Percentiles rank a stretch among this genome's conserved stretches.
These are phyloP conservation scores for Dysdera silvatica DNA, from an alignment of 1,140 invertebrate genomes.

Conservation along the genomic window DNA sequence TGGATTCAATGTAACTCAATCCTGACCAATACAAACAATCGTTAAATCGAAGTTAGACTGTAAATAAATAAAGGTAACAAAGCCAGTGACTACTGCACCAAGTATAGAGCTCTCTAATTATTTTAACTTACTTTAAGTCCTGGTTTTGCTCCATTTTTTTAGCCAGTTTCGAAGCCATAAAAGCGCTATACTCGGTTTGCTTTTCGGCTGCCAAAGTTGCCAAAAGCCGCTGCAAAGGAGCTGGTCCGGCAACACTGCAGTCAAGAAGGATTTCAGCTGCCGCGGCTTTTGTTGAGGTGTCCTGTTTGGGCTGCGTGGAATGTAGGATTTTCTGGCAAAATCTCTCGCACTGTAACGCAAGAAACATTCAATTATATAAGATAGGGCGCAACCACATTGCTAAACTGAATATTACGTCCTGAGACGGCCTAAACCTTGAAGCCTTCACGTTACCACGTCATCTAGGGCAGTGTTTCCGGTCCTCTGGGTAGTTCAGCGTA, in stretches of 20 bases:
- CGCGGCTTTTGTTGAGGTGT: neutral
- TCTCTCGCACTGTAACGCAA: neutral
- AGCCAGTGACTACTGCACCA: neutral
- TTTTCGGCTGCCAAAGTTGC: neutral
- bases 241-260: neutral
- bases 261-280: slow-evolving; percentile 1
- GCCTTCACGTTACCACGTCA: no score
- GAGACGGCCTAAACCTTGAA: no score
- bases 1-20: no score
- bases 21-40: no score
- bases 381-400: no score
- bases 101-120: neutral
- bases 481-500: no score
- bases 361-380: no score
- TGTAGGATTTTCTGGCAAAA: slow-evolving; percentile 1
- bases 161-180: neutral
- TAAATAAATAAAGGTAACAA: neutral
- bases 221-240: slow-evolving; percentile 5
- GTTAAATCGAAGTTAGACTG: no score
- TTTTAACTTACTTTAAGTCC: neutral
- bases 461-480: no score
- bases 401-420: no score
- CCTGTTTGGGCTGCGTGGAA: neutral
- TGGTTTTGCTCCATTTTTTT: neutral
- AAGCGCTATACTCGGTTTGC: neutral